Percentiles rank a stretch among this genome's conserved stretches.
These are phyloP conservation scores for Spodoptera exigua DNA, from an alignment of 2,888 invertebrate genomes.

Conservation along the genomic window DNA sequence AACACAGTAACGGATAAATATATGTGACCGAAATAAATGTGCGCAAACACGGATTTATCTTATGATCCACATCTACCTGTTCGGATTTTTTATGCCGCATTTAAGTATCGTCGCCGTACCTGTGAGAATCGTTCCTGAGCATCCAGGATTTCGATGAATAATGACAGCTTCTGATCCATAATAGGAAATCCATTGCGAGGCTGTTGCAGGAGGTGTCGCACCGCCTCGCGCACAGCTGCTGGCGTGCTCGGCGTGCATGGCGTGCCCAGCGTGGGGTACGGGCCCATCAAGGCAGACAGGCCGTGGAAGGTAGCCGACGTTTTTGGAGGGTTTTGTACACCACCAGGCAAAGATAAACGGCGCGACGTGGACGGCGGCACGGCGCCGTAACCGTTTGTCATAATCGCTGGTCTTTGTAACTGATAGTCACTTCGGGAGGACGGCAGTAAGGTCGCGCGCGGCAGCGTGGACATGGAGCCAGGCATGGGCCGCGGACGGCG, in stretches of 20 bases:
- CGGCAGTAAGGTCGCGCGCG: conserved; percentile 87
- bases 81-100: background rate
- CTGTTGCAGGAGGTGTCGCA: conserved; percentile 91
- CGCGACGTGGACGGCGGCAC: conserved; percentile 87
- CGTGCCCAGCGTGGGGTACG: conserved; percentile 73
- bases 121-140: conserved; percentile 95
- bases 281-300: conserved; percentile 77
- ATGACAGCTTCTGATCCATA: conserved; percentile 93
- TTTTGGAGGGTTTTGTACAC: conserved; percentile 86
- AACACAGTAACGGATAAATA: conserved; percentile 25
- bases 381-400: conserved; percentile 86
- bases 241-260: conserved; percentile 88
- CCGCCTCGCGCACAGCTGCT: conserved; percentile 91
- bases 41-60: conserved; percentile 21
- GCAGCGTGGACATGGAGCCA: conserved; percentile 78
- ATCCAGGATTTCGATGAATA: conserved; percentile 95
- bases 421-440: conserved; percentile 91
- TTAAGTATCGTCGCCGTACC: conserved; percentile 81
- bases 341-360: conserved; percentile 88
- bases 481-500: conserved; percentile 86
- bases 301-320: conserved; percentile 91
- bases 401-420: conserved; percentile 87
- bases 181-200: conserved; percentile 93
- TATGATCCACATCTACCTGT: conserved; percentile 20
- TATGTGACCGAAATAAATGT: conserved; percentile 46